Base-by-base conservation (phyloP, 23 tunicate species). In the Clavelina lepadiformis region DNA sequence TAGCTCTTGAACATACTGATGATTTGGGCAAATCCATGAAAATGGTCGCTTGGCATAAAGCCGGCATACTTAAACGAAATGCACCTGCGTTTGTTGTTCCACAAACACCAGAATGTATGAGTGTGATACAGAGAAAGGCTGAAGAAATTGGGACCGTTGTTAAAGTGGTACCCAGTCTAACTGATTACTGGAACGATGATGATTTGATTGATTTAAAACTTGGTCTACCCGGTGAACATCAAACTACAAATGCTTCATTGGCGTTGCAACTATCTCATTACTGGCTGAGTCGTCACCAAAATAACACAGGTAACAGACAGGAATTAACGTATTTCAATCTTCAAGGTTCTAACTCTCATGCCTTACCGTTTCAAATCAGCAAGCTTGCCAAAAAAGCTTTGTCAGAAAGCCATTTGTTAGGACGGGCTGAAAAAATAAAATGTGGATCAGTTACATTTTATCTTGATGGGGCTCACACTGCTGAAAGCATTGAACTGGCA, bases 31-130 rank as follows among this genome's bases (percentile, higher is more conserved):
- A 67, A 33, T 84, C 94, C 2, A 67, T 92, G 5, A 82, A 73
- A 46, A 47, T 62, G 31, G 85, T 92, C 7, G 93, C 98, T 3
- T 78, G 93, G 87, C 93, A 84, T 26, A 92, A 92, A 67, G 94
- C 87, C 8, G 98, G 98, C 0, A 92, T 92, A 22, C 78, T 84
- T 38, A 88, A 88, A 55, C 75, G 75, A 15, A 67, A 66, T 7
- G 77, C 59, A 2, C 58, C 69, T 6, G 88, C 96, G 0, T 88
- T 76, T 69, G 81, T 88, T 2, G 67, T 85, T 36, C 77, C 59
- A 49, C 96, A 88, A 44, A 73, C 81, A n/a, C 28, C 32, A 24
- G 72, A 68, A 19, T 88, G 75, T 5, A 28, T 81, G 57, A 37
- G 61, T 33, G 82, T 88, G n/a, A 22, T 88, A 57, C 30, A 77